These are phyloP conservation scores for Stercorarius parasiticus DNA, from an alignment of 2,113 vertebrate genomes.

Conservation along the genomic window DNA sequence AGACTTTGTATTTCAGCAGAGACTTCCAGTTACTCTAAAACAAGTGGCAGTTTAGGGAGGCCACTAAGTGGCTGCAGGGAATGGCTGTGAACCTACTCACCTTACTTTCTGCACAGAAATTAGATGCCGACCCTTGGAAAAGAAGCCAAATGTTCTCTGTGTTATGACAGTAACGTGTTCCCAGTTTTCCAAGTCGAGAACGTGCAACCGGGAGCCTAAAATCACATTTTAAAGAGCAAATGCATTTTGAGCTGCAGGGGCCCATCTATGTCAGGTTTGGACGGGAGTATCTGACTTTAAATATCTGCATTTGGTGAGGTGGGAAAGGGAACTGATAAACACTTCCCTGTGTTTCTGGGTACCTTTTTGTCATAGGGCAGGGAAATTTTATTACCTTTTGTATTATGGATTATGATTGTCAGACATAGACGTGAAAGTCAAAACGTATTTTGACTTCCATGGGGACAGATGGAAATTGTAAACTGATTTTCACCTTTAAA, in stretches of 20 bases:
- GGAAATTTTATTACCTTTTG: neutral
- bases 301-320: neutral
- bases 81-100: neutral
- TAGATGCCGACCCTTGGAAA: neutral
- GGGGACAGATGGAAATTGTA: neutral
- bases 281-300: neutral
- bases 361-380: neutral
- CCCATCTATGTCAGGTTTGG: neutral
- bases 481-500: conserved; percentile 34
- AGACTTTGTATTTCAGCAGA: neutral
- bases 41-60: neutral
- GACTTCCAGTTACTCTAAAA: neutral
- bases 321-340: neutral
- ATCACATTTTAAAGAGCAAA: neutral
- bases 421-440: neutral
- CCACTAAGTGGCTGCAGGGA: neutral
- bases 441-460: conserved; percentile 25
- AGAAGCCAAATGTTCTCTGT: neutral
- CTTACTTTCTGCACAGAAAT: neutral
- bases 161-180: neutral
- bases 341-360: neutral
- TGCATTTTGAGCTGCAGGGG: neutral
- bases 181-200: neutral
- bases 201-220: rapidly evolving
- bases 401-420: conserved; percentile 25